phyloP scores from a whole-genome alignment of 2,888 invertebrate species.

The Epirrita christyi region DNA sequence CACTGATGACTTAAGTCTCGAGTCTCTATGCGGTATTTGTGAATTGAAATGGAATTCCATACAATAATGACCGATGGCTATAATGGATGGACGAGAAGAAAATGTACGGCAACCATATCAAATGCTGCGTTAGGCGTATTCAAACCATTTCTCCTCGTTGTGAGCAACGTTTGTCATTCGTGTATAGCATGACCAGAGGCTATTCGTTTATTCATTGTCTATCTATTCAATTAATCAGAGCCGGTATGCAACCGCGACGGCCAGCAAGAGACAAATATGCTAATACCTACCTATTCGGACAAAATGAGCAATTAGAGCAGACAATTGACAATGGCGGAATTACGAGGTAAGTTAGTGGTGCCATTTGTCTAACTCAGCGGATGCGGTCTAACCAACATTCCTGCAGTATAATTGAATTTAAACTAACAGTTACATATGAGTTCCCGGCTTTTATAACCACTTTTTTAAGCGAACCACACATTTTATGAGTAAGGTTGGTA shows the following conservation, averaged over 20 bases:
- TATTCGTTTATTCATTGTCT: neutral
- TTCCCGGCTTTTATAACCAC: no score
- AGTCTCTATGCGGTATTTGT: no score
- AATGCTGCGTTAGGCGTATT: no score
- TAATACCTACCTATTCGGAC: neutral
- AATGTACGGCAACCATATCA: no score
- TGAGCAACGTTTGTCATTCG: no score
- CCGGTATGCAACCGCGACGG: neutral
- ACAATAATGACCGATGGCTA: no score
- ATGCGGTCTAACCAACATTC: neutral
- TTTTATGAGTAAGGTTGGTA: no score
- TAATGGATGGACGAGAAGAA: no score
- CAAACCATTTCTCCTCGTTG: neutral
- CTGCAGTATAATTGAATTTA: neutral
- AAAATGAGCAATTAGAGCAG: conserved; percentile 9
- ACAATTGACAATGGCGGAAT: conserved; percentile 6
- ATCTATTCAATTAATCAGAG: neutral
- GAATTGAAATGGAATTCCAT: no score
- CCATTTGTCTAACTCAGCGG: conserved; percentile 6
- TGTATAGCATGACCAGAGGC: neutral
- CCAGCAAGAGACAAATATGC: neutral
- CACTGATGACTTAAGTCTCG: no score
- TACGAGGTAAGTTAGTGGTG: neutral
- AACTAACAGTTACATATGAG: neutral
- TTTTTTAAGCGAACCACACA: no score